phyloP scores from a whole-genome alignment of 2,113 vertebrate genomes.

The Pseudorectes ferrugineus region DNA sequence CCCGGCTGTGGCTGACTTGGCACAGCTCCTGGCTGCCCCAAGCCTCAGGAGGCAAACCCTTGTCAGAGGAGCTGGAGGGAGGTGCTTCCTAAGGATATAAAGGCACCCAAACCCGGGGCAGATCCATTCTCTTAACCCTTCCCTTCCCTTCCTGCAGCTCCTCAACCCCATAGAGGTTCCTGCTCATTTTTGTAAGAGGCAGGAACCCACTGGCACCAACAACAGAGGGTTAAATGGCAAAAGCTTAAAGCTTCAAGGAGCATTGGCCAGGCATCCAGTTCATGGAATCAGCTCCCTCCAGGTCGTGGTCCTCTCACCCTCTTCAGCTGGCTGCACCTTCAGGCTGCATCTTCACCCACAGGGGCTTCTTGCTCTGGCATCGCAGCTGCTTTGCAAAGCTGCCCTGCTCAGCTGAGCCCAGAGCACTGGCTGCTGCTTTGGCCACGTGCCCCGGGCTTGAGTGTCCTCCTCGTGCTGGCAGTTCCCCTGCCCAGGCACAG shows the following conservation, averaged over 20 bases:
- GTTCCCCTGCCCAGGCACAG: not conserved
- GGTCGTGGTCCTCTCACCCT: not conserved
- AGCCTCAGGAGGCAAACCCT: not conserved
- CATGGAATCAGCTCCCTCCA: not conserved
- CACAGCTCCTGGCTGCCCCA: not conserved
- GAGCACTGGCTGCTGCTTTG: not conserved
- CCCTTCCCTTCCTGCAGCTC: not conserved
- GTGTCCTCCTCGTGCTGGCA: not conserved
- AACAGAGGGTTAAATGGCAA: not conserved
- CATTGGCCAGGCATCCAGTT: not conserved
- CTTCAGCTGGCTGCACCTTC: not conserved
- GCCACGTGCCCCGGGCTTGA: not conserved
- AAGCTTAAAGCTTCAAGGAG: not conserved
- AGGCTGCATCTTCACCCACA: not conserved
- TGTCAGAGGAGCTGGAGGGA: not conserved
- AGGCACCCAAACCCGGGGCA: not conserved
- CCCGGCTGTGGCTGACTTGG: not conserved
- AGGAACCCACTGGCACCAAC: not conserved
- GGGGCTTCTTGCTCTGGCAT: not conserved
- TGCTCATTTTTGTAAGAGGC: not conserved
- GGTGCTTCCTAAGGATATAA: not conserved
- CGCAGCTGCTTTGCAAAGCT: not conserved
- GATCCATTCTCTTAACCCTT: not conserved
- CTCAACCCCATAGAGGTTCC: not conserved
- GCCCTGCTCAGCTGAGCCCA: accelerated